Conservation (phyloP, 1,140 invertebrate genomes). For the Drosophila willistoni region DNA sequence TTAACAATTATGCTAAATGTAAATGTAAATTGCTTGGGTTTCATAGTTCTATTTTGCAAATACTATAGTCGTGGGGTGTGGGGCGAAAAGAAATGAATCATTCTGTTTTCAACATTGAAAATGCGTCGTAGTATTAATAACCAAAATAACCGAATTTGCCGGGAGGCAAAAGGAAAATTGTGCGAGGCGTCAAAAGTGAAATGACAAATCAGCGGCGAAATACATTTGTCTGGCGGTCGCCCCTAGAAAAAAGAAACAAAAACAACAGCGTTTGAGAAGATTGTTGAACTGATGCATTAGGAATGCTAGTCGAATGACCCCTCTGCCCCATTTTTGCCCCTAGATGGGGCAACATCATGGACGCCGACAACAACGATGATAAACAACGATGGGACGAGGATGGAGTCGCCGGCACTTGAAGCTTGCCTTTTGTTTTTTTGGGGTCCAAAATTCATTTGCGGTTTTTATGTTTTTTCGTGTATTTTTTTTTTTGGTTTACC, state of each 20-base stretch:
- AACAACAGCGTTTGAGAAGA: neutral
- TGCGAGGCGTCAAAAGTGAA: slow-evolving; percentile 31
- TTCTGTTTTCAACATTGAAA: slow-evolving; percentile 45
- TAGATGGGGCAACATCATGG: too few species aligned
- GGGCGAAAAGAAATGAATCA: slow-evolving; percentile 33
- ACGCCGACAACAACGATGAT: too few species aligned
- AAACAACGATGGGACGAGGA: too few species aligned
- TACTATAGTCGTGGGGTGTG: neutral
- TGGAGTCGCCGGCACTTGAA: neutral
- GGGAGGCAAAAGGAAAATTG: slow-evolving; percentile 21
- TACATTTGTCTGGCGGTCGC: slow-evolving; percentile 44
- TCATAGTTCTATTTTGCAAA: slow-evolving; percentile 4
- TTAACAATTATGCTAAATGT: neutral
- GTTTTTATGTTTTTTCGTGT: slow-evolving; percentile 7
- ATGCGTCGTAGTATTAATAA: slow-evolving; percentile 55
- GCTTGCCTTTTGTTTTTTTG: neutral
- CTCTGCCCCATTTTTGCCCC: neutral
- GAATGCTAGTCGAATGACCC: slow-evolving; percentile 7
- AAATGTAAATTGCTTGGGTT: slow-evolving; percentile 2
- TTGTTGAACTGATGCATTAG: slow-evolving; percentile 6
- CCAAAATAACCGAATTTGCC: slow-evolving; percentile 10
- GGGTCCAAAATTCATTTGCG: slow-evolving; percentile 18
- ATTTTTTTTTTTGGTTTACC: neutral
- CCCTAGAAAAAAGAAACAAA: neutral
- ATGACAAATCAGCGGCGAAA: slow-evolving; percentile 65